Base-by-base conservation (phyloP, 2,797 vertebrate genomes). In the Masticophis lateralis region DNA sequence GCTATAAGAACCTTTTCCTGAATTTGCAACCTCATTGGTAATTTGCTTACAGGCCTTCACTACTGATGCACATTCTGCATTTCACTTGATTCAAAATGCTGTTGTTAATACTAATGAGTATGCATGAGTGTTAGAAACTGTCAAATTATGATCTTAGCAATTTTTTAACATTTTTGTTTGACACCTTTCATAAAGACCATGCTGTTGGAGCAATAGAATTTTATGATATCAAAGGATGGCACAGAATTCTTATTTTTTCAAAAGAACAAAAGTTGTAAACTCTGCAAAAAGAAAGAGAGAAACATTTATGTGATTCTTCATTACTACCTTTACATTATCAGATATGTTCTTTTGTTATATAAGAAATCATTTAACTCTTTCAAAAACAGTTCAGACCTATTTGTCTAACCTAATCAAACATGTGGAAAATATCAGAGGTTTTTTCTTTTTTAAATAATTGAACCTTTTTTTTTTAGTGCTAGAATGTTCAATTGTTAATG, bases 161-260 rank as follows among this genome's bases (percentile, higher is more conserved):
- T 32, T n/a, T 90, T 90, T 92, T 51, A 32, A 66, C 79, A 32
- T 0, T 37, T 92, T 88, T 89, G 55, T 92, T 89, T 89, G 43
- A 83, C 56, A 32, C 66, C 66, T 92, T 92, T 89, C 47, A 89
- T 37, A 55, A 92, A 92, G 32, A 88, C 91, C 20, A 86, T 51
- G 22, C 87, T 51, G 25, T 16, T 74, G 27, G 74, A 90, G 59
- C 57, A 6, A 56, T 51, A 12, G 66, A 86, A 90, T 55, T 90
- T 66, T 51, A 14, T 90, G 88, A 90, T 55, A 66, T 59, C 69
- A 69, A 88, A 56, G 32, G 43, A 79, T 22, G 74, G 74, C 13
- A 3, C 32, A 79, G 37, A 79, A 79, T 79, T 79, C 37, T 79
- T 43, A 37, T 43, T 43, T 43, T 61, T 37, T 37, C 37, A 9